A percentile compares a stretch with the other conserved stretches of the same genome.
Evolutionary conservation across 2,888 invertebrate genomes (phyloP).

Genomic region (Eudasyphora cyanicolor): DNA sequence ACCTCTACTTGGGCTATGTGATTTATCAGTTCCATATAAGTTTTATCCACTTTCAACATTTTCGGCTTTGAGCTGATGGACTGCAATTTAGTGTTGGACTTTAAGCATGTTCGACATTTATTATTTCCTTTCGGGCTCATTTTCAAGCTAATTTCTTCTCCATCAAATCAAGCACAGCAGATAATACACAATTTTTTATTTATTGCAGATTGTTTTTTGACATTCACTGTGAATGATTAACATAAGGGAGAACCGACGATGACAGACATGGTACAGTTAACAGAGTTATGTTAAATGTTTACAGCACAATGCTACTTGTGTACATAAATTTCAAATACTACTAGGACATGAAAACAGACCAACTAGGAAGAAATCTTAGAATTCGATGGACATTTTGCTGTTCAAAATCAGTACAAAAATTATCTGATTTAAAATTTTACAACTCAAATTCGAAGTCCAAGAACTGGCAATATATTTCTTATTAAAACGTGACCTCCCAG

Average conservation of each 20-base stretch:
- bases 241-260: neutral
- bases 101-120: slow-evolving; percentile 60
- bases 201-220: slow-evolving; percentile 41
- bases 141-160: slow-evolving; percentile 10
- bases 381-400: too few species aligned
- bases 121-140: slow-evolving; percentile 42
- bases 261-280: neutral
- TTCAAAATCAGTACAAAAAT: too few species aligned
- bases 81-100: slow-evolving; percentile 53
- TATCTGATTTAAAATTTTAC: too few species aligned
- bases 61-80: slow-evolving; percentile 43
- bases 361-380: neutral
- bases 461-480: too few species aligned
- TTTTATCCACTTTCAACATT: slow-evolving; percentile 41
- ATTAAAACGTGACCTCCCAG: too few species aligned
- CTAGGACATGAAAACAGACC: neutral
- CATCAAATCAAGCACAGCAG: slow-evolving; percentile 1
- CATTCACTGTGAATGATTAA: slow-evolving; percentile 46
- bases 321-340: slow-evolving; percentile 7
- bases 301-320: too few species aligned
- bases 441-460: too few species aligned
- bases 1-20: slow-evolving; percentile 50
- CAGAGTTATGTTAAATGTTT: neutral
- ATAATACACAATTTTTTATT: slow-evolving; percentile 34
- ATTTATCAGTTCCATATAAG: slow-evolving; percentile 50